Percentiles rank a stretch among this genome's conserved stretches.
Evolutionary conservation across 1,140 invertebrate genomes (phyloP).

Genomic region (Batillaria attramentaria): DNA sequence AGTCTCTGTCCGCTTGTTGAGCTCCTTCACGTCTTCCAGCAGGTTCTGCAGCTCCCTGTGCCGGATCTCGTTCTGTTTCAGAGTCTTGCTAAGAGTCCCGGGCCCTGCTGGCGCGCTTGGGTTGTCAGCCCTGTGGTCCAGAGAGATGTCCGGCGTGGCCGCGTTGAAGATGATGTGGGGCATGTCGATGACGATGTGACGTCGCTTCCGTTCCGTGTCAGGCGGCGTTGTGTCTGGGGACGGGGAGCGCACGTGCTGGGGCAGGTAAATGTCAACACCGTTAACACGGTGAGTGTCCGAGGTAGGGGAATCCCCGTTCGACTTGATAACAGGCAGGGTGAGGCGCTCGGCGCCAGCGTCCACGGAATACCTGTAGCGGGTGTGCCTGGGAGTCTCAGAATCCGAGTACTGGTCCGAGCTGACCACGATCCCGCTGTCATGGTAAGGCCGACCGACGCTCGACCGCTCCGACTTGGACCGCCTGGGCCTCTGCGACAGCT

Average conservation of each 20-base stretch:
- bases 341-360: background rate
- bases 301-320: background rate
- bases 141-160: slow-evolving; percentile 43
- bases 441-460: background rate
- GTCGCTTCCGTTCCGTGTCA: slow-evolving; percentile 9
- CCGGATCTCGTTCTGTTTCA: slow-evolving; percentile 61
- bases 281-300: background rate
- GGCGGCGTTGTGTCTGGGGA: background rate
- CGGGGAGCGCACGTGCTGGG: background rate
- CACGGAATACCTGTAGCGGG: background rate
- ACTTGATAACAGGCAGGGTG: background rate
- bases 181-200: slow-evolving; percentile 61
- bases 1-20: slow-evolving; percentile 57
- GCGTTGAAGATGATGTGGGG: slow-evolving; percentile 60
- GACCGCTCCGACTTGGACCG: slow-evolving; percentile 19
- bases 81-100: slow-evolving; percentile 45
- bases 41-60: slow-evolving; percentile 59
- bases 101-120: background rate
- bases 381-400: background rate
- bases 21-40: slow-evolving; percentile 62
- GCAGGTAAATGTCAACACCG: background rate
- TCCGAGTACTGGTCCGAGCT: slow-evolving; percentile 5
- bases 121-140: background rate
- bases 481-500: background rate
- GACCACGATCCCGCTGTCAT: slow-evolving; percentile 12